Evolutionary conservation across 2,113 vertebrate genomes (phyloP), one percentile per base, ranked within the genome.

Genomic region (Ctenodactylus gundi): DNA sequence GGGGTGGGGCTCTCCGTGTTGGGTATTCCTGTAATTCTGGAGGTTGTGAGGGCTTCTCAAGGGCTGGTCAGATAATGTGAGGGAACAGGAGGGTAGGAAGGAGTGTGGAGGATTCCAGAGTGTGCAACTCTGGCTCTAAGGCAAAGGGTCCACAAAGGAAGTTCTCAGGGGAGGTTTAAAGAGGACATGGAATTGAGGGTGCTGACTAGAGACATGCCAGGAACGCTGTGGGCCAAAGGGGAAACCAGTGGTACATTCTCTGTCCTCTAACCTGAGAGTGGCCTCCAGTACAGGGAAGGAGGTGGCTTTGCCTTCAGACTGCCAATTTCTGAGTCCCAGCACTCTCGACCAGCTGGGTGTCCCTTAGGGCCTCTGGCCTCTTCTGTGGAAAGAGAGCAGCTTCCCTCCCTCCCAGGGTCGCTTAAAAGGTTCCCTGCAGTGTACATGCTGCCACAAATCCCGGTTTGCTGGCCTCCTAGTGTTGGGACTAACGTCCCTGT

Each of bases 371-470:
- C 78, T 49, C 27, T 6, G 72, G 8, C 27, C 2, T 84, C 75
- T 31, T 31, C 10, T 46, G 55, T 6, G 2, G 31, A 31, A 34
- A 10, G 25, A 9, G 53, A 4, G 29, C 1, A 12, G 27, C 1
- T 25, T 31, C 0, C 6, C 67, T 11, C 44, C 57, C 29, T 44
- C 65, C 29, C 29, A 34, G 84, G 27, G 29, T 0, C 21, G 73
- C 62, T 9, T 10, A 36, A 58, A 31, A 41, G 39, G 46, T 21
- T 25, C 20, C 34, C 53, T 17, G 55, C 44, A 8, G 4, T 3
- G 7, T 0, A 2, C 5, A 0, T 1, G 0, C 2, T 49, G 68
- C 4, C 23, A 64, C 46, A 36, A 9, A 15, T 8, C 29, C 18
- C 53, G 23, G 65, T 10, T 13, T 9, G 1, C 34, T 13, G 60